Base-by-base conservation (phyloP, 2,797 vertebrate species). In the Scarus forsteni region DNA sequence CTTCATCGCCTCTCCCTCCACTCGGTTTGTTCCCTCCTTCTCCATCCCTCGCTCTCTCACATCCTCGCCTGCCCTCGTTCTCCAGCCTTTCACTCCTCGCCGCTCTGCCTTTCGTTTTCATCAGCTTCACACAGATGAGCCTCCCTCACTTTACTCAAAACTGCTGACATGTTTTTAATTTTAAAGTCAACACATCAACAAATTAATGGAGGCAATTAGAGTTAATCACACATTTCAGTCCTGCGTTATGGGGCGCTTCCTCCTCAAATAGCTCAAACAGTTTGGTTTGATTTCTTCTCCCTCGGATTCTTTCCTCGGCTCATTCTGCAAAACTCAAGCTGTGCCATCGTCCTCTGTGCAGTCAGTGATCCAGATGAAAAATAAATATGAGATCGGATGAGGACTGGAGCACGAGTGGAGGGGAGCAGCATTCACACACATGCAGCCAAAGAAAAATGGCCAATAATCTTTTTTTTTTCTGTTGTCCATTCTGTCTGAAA, bases 31-130 rank as follows among this genome's bases (percentile, higher is more conserved):
- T 58, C 60, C 16, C n/a, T 78, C 70, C 46, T 69, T 53, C 55
- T 67, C 70, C 65, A 51, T 55, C 16, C 43, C 68, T 60, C 52
- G 0, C 45, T 62, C 66, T 44, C 57, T 66, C 3, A 46, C 40
- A 3, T 50, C 58, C 57, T 43, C 0, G 34, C 56, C 50, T 75
- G 56, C 64, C 70, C 73, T 83, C 75, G 46, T 75, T 81, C 69
- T 64, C 60, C 27, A 58, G 55, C 75, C 51, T 74, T 75, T 80
- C 70, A 67, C 45, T 67, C 68, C 55, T 66, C 58, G 66, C 19
- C n/a, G 70, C 48, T 8, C 54, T 5, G 19, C 5, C 39, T 40
- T 66, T 36, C 36, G 12, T 51, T 51, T 27, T 34, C 18, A 51
- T 13, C 40, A 18, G 3, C 16, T 43, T 46, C 10, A 39, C 12